A percentile compares a stretch with the other conserved stretches of the same genome.
Evolutionary conservation across 2,888 invertebrate species (phyloP).

Genomic region (Polydrusus cervinus): DNA sequence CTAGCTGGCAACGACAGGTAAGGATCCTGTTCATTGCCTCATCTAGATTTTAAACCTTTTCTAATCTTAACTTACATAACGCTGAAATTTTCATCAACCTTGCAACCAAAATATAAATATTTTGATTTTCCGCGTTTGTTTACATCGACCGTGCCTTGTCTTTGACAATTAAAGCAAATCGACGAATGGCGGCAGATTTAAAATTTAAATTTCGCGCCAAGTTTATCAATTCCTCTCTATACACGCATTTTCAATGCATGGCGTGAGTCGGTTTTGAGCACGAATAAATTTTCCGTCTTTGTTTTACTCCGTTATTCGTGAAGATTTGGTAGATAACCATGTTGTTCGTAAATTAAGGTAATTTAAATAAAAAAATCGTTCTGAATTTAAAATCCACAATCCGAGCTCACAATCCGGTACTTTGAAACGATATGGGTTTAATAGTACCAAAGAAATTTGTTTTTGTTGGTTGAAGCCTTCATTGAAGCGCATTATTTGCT

Average conservation of each 20-base stretch:
- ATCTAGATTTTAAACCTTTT: constrained; percentile 37
- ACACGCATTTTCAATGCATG: constrained; percentile 2
- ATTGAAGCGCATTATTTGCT: neutral
- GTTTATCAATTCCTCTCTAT: constrained; percentile 16
- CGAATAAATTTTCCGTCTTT: constrained; percentile 3
- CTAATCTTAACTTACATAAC: constrained; percentile 14
- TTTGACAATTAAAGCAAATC: constrained; percentile 14
- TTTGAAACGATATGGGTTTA: neutral
- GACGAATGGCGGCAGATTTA: constrained; percentile 9
- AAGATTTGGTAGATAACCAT: neutral
- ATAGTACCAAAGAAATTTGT: neutral
- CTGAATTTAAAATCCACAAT: neutral
- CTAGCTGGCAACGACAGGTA: constrained; percentile 67
- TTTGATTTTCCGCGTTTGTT: constrained; percentile 17
- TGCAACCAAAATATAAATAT: constrained; percentile 9
- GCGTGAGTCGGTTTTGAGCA: neutral
- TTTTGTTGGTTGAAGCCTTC: neutral
- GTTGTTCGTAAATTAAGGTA: constrained; percentile 7
- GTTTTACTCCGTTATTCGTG: constrained; percentile 14
- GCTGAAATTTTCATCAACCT: neutral
- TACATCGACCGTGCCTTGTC: neutral
- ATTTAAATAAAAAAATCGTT: constrained; percentile 8
- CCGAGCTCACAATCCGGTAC: no score
- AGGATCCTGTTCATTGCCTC: constrained; percentile 68
- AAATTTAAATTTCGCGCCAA: constrained; percentile 19